Evolutionary conservation across 1,140 invertebrate species (phyloP).

Genomic region (Drosophila santomea): DNA sequence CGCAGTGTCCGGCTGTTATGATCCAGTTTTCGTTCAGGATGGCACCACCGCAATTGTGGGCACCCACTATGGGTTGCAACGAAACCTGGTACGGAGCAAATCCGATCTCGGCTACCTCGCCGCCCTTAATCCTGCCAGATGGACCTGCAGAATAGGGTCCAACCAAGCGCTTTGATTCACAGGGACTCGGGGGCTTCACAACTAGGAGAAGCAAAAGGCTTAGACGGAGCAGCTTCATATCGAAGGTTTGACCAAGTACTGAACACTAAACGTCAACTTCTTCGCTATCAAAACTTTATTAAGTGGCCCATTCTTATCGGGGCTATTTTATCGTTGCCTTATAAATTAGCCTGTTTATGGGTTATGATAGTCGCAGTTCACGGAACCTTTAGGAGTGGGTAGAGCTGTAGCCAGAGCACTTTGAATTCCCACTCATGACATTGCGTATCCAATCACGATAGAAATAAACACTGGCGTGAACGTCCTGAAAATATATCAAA

Average conservation of each 20-base stretch:
- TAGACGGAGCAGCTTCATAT: conserved; percentile 48
- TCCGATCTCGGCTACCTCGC: conserved; percentile 75
- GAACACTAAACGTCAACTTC: conserved; percentile 32
- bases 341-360: conserved; percentile 35
- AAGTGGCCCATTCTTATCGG: conserved; percentile 18
- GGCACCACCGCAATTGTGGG: conserved; percentile 84
- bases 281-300: conserved; percentile 41
- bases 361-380: conserved; percentile 6
- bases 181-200: conserved; percentile 1
- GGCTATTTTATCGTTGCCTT: conserved; percentile 33
- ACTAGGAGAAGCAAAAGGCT: conserved; percentile 30
- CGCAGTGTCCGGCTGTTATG: conserved; percentile 84
- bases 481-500: conserved; percentile 60
- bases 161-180: conserved; percentile 28
- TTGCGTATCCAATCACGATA: conserved; percentile 65
- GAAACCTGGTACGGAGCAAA: conserved; percentile 84
- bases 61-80: conserved; percentile 45
- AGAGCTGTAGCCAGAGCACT: conserved; percentile 37
- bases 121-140: conserved; percentile 83
- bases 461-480: conserved; percentile 78
- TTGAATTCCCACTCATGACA: conserved; percentile 44
- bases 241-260: conserved; percentile 23
- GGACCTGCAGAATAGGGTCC: not conserved
- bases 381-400: conserved; percentile 11
- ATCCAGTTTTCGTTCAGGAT: conserved; percentile 83